These are phyloP conservation scores for Ferrisia virgata DNA, from an alignment of 2,888 invertebrate species.

Conservation along the genomic window DNA sequence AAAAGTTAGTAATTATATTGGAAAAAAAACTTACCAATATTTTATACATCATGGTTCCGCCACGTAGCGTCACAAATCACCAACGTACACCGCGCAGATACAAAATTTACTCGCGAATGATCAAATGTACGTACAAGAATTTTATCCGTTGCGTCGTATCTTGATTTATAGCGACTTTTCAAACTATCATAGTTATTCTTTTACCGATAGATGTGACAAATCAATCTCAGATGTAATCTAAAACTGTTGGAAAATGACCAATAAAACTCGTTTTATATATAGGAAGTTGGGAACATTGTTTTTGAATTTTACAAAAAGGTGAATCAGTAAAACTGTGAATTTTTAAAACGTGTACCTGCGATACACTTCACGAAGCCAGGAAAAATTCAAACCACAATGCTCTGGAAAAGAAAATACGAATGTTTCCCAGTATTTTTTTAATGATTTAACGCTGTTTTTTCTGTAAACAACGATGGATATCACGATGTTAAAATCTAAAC, in stretches of 20 bases:
- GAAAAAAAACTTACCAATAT: conserved; percentile 5
- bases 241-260: conserved; percentile 12
- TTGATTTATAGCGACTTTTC: background rate
- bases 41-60: background rate
- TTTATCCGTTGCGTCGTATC: background rate
- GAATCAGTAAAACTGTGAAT: background rate
- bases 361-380: background rate
- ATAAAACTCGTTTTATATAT: conserved; percentile 26
- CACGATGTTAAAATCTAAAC: background rate
- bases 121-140: background rate
- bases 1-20: background rate
- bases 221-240: conserved; percentile 13
- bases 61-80: background rate
- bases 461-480: background rate
- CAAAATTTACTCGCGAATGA: background rate
- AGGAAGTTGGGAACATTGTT: conserved; percentile 8
- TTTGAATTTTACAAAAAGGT: background rate
- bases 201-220: conserved; percentile 7
- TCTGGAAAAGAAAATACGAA: background rate
- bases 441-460: background rate
- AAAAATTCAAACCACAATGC: conserved; percentile 12
- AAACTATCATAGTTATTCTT: background rate
- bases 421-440: background rate
- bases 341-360: background rate
- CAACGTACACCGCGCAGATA: background rate